Base-by-base conservation (phyloP, 2,888 invertebrate genomes). In the Ophion ventricosus region DNA sequence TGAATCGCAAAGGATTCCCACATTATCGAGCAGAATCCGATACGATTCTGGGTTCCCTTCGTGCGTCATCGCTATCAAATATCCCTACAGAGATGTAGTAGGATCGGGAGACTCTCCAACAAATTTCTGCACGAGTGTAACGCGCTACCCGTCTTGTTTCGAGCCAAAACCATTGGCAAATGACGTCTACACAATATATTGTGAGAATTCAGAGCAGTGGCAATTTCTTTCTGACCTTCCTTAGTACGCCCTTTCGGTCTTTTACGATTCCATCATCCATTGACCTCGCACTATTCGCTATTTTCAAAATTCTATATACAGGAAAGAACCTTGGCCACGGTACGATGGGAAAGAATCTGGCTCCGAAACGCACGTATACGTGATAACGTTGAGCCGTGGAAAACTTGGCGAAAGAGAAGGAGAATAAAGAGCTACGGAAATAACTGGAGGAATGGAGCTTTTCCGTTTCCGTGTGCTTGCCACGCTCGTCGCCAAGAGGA, bases 381-480 rank as follows among this genome's bases (percentile, higher is more conserved):
- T 64, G n/a, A 1, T 14, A 11, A 11, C 14, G 14, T 49, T 49
- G 49, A 14, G 49, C 17, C 49, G 49, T 49, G 56, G 59, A 75
- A 43, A 11, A 54, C 23, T 25, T 20, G 3, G 26, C 14, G 63
- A 61, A 49, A 25, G 11, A 8, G 56, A 25, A 43, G 43, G 54
- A 77, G 66, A 64, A 77, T 35, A 59, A 72, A 11, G 25, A 67
- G 49, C 67, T 14, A 63, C 25, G 61, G 64, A 59, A 73, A 73
- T 57, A 23, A 8, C 43, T 43, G 20, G 29, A 49, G 74, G 57
- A 74, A 67, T 73, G 77, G 59, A 63, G 35, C n/a, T 69, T 25
- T 77, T 82, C 66, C 76, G 77, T 73, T 82, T 82, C 73, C 82
- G 59, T 20, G 35, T 73, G 25, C 17, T 23, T 26, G 72, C 35